A percentile compares a stretch with the other conserved stretches of the same genome.
Conservation (phyloP, 2,888 invertebrate genomes). For the Agrilus biguttatus region DNA sequence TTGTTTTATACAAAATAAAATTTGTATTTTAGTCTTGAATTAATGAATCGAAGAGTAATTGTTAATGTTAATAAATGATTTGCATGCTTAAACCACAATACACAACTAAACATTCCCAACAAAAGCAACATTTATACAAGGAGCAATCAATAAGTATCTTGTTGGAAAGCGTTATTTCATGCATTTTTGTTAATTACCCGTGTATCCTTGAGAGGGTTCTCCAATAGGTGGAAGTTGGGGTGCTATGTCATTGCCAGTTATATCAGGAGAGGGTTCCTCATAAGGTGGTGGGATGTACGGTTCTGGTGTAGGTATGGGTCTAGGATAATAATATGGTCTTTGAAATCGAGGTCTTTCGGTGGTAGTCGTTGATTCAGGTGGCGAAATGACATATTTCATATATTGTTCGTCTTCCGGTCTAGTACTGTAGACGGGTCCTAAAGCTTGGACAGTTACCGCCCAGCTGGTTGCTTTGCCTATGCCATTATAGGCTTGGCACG, state of each 20-base stretch:
- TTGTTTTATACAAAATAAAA: no score
- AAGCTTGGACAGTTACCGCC: constrained; percentile 56
- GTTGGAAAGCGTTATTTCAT: no score
- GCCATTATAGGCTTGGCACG: constrained; percentile 82
- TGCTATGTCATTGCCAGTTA: constrained; percentile 2
- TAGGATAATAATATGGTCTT: constrained; percentile 23
- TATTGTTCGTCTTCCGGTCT: constrained; percentile 42
- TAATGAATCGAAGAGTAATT: no score
- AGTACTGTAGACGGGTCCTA: constrained; percentile 49
- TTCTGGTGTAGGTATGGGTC: constrained; percentile 15
- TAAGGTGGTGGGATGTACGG: constrained; percentile 18
- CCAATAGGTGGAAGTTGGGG: constrained; percentile 3
- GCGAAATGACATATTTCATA: constrained; percentile 42
- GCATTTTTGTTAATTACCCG: no score
- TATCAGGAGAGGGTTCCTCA: constrained; percentile 11
- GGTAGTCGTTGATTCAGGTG: constrained; percentile 31
- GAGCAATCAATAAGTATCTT: no score
- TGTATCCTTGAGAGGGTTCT: neutral
- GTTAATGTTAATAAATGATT: no score
- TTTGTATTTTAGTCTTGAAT: no score
- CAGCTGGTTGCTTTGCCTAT: constrained; percentile 57
- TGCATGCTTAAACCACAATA: no score
- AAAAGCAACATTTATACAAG: no score
- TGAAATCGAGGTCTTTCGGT: constrained; percentile 22
- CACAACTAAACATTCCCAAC: no score